Conservation (phyloP, 2,113 vertebrate species). For the Triplophysa rosa region DNA sequence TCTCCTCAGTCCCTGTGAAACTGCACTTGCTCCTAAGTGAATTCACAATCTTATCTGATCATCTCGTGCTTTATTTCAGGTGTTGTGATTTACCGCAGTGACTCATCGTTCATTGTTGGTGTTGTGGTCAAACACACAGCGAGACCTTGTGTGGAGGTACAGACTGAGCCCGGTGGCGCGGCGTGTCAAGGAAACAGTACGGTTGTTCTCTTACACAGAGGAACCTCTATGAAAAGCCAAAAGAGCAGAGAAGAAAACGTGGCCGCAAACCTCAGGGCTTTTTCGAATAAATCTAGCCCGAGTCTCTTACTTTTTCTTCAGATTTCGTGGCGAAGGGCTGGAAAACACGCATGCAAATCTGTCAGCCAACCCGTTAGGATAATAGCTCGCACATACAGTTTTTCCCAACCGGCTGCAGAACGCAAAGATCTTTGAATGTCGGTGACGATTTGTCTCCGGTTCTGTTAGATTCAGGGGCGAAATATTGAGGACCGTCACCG, state of each 20-base stretch:
- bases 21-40: neutral
- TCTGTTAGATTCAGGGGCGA: neutral
- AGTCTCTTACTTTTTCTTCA: constrained; percentile 23
- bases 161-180: neutral
- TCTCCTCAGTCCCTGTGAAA: neutral
- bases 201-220: constrained; percentile 19
- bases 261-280: constrained; percentile 37
- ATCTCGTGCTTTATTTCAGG: neutral
- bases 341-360: constrained; percentile 33
- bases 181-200: neutral
- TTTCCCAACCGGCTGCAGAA: constrained; percentile 10
- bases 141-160: constrained; percentile 6
- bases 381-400: constrained; percentile 3
- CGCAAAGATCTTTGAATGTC: neutral
- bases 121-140: constrained; percentile 14
- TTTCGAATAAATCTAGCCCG: constrained; percentile 27
- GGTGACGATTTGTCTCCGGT: neutral
- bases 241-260: constrained; percentile 6
- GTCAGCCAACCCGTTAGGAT: constrained; percentile 33
- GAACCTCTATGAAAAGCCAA: constrained; percentile 42
- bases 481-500: neutral
- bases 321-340: neutral
- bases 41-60: neutral
- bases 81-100: neutral
- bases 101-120: neutral